These are phyloP conservation scores for Gymnothorax javanicus DNA, from an alignment of 2,797 vertebrate genomes.

Conservation along the genomic window DNA sequence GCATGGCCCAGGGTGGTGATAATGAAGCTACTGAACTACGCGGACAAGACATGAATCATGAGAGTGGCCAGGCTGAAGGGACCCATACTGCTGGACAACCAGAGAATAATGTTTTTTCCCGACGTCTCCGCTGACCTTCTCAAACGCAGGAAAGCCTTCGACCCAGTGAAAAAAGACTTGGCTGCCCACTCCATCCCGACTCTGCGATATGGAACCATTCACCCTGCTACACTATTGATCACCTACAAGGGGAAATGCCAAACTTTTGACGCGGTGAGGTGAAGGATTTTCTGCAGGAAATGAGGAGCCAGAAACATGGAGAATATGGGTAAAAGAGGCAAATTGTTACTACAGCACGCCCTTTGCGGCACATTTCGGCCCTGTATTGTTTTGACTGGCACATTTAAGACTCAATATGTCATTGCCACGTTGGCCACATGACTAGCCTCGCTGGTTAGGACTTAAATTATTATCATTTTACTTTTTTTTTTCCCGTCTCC, in stretches of 20 bases:
- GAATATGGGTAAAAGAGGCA: too few species aligned
- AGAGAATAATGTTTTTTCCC: background rate
- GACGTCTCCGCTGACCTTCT: conserved; percentile 9
- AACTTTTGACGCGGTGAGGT: conserved; percentile 9
- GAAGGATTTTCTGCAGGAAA: background rate
- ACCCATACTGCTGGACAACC: background rate
- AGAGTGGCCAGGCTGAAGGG: background rate
- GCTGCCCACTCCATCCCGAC: conserved; percentile 9
- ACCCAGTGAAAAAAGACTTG: conserved; percentile 21
- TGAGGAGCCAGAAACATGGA: background rate
- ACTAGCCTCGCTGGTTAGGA: too few species aligned
- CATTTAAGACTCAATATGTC: too few species aligned
- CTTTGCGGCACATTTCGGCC: too few species aligned
- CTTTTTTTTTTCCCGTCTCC: too few species aligned
- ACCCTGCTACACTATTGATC: conserved; percentile 28
- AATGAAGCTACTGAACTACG: conserved; percentile 28
- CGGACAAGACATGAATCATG: background rate
- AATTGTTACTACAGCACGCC: too few species aligned
- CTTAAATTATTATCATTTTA: too few species aligned
- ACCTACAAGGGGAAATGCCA: conserved; percentile 24
- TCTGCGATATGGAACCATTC: background rate
- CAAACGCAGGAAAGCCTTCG: conserved; percentile 27
- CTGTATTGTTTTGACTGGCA: too few species aligned
- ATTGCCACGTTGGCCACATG: too few species aligned
- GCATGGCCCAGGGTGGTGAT: background rate